A percentile compares a stretch with the other conserved stretches of the same genome.
Evolutionary conservation across 2,797 vertebrate genomes (phyloP).

Genomic region (Pipistrellus kuhlii): DNA sequence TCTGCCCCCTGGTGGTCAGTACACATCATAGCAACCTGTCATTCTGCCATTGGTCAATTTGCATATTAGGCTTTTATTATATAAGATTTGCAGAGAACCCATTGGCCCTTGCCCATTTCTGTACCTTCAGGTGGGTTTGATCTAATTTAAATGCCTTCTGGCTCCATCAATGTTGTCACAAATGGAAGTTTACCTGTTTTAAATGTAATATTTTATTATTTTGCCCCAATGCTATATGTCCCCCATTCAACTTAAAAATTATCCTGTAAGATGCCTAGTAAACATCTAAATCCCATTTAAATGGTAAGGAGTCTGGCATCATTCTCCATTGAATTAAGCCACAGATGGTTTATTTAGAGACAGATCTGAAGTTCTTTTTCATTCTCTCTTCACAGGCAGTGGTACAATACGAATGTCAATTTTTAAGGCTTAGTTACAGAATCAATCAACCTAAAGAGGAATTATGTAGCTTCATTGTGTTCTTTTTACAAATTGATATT

Average conservation of each 20-base stretch:
- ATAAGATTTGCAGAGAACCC: not conserved
- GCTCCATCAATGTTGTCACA: not conserved
- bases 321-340: constrained; percentile 26
- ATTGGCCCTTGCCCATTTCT: not conserved
- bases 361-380: not conserved
- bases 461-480: not conserved
- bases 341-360: not conserved
- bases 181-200: not conserved
- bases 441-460: constrained; percentile 24
- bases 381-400: not conserved
- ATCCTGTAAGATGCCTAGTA: not conserved
- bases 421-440: constrained; percentile 54
- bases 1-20: too few relatives aligned
- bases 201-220: not conserved
- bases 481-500: not conserved
- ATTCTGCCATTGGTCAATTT: not conserved
- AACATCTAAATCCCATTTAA: constrained; percentile 45
- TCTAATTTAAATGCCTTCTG: not conserved
- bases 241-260: constrained; percentile 5
- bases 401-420: not conserved
- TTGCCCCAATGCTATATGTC: not conserved
- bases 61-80: too few relatives aligned
- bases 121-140: not conserved
- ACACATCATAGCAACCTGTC: too few relatives aligned
- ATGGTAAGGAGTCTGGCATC: constrained; percentile 70